Percentiles rank a stretch among this genome's conserved stretches.
phyloP scores from a whole-genome alignment of 2,888 invertebrate genomes.

The Agriopis leucophaearia region DNA sequence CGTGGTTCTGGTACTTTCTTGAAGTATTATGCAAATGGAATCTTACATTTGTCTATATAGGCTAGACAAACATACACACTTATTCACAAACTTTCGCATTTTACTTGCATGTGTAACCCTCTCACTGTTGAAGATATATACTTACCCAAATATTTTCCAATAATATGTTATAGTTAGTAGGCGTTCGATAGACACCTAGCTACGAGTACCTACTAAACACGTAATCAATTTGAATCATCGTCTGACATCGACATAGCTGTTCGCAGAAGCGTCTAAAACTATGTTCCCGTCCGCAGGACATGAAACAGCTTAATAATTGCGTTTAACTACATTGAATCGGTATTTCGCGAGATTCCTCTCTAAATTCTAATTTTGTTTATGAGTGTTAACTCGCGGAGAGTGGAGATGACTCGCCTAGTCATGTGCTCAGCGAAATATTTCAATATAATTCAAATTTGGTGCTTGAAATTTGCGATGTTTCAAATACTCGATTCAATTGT shows the following conservation, averaged over 20 bases:
- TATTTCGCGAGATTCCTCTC: slow-evolving; percentile 27
- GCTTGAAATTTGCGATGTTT: slow-evolving; percentile 52
- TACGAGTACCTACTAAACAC: too few relatives aligned
- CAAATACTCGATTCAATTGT: slow-evolving; percentile 41
- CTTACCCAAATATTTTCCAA: not conserved
- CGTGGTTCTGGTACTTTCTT: too few relatives aligned
- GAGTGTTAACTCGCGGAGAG: slow-evolving; percentile 20
- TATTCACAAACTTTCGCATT: too few relatives aligned
- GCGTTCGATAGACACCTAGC: not conserved
- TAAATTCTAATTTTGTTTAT: slow-evolving; percentile 27
- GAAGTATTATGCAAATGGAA: too few relatives aligned
- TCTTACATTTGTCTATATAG: too few relatives aligned
- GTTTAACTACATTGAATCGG: slow-evolving; percentile 24
- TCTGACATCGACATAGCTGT: not conserved
- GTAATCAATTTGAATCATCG: slow-evolving; percentile 1
- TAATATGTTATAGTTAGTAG: too few relatives aligned
- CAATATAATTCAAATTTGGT: slow-evolving; percentile 59
- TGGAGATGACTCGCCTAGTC: slow-evolving; percentile 50
- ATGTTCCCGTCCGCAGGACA: slow-evolving; percentile 18
- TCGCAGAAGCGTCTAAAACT: slow-evolving; percentile 13
- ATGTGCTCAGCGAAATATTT: slow-evolving; percentile 62
- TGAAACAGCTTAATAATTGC: slow-evolving; percentile 27
- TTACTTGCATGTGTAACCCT: too few relatives aligned
- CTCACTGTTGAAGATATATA: not conserved
- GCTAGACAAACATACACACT: too few relatives aligned